Conservation (phyloP, 1,140 invertebrate species). For the Formica exsecta region DNA sequence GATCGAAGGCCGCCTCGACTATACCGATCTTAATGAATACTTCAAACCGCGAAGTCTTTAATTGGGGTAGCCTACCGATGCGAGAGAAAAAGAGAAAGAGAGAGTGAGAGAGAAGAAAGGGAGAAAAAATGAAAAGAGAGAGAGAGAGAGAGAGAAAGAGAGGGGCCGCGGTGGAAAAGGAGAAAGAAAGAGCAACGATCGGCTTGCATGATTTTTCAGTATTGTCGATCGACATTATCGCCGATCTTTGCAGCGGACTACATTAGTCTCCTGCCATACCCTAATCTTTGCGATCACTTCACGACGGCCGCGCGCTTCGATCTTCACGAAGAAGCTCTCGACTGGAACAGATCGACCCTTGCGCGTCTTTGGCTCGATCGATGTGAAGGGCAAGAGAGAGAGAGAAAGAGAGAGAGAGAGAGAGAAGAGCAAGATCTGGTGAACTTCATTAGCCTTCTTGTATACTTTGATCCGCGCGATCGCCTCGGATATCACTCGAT, state of each 20-base stretch:
- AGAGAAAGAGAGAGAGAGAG: background rate
- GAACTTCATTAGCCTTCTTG: constrained; percentile 57
- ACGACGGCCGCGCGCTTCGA: constrained; percentile 24
- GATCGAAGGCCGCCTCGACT: constrained; percentile 50
- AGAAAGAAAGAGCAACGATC: constrained; percentile 25
- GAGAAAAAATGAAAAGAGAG: background rate
- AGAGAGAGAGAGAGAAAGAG: background rate
- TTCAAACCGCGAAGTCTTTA: constrained; percentile 45
- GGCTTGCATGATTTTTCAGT: constrained; percentile 60
- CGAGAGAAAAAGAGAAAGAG: background rate
- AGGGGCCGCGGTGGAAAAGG: background rate
- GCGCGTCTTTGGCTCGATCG: constrained; percentile 50
- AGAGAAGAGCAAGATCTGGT: constrained; percentile 35
- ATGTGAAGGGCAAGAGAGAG: background rate
- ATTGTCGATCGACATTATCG: constrained; percentile 48
- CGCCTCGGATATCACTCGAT: constrained; percentile 48
- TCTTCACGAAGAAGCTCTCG: constrained; percentile 42
- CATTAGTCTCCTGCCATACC: constrained; percentile 58
- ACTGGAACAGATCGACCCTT: constrained; percentile 49
- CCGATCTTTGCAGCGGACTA: constrained; percentile 24
- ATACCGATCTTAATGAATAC: constrained; percentile 61
- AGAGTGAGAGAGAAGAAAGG: background rate
- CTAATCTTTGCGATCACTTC: constrained; percentile 51
- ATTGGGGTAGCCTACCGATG: constrained; percentile 57
- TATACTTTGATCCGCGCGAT: constrained; percentile 60